Evolutionary conservation across 2,797 vertebrate species (phyloP).

Genomic region (Crocidura indochinensis): DNA sequence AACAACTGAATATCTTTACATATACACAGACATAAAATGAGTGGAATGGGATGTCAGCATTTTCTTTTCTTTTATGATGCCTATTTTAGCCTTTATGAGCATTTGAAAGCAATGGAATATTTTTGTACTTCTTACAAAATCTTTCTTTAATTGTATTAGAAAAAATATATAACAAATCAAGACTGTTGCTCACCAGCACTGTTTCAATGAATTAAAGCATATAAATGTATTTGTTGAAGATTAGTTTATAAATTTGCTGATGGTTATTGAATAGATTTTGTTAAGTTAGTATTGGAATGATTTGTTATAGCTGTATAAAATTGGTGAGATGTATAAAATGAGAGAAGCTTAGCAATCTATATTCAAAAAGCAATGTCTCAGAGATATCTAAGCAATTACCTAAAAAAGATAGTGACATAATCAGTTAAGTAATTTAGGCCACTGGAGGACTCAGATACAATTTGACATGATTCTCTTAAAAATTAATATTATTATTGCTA

Average conservation of each 20-base stretch:
- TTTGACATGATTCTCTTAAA: background rate
- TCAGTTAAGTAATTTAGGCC: background rate
- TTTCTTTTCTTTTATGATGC: background rate
- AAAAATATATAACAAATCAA: background rate
- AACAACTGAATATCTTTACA: conserved; percentile 1
- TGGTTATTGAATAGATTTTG: background rate
- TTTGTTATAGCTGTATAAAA: conserved; percentile 17
- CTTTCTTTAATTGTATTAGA: background rate
- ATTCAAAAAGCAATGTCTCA: conserved; percentile 33
- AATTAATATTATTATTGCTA: background rate
- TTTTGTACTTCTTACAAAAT: background rate
- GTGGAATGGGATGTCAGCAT: background rate
- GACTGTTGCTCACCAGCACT: background rate
- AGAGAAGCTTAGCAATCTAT: background rate
- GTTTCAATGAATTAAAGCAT: background rate
- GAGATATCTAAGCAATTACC: background rate
- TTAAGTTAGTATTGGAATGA: background rate
- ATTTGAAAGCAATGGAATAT: background rate
- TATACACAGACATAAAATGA: background rate
- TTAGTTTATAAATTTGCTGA: conserved; percentile 18
- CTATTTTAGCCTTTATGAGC: background rate
- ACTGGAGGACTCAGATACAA: background rate
- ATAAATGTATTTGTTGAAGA: conserved; percentile 28
- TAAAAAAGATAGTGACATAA: background rate
- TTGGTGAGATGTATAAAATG: background rate